phyloP scores from a whole-genome alignment of 2,888 invertebrate species.

The Muscina levida region DNA sequence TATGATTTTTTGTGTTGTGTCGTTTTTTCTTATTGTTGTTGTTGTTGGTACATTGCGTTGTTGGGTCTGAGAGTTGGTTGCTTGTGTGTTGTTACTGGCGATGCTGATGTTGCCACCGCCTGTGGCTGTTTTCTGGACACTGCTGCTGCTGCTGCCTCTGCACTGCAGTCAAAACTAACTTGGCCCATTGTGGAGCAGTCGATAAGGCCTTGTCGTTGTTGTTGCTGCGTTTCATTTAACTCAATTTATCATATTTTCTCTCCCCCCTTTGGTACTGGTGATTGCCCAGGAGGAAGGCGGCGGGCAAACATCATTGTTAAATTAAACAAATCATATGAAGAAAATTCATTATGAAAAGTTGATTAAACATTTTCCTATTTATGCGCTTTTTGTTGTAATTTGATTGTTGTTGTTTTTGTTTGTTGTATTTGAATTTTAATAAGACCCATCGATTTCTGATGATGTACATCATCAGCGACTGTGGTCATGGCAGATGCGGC shows the following conservation, averaged over 20 bases:
- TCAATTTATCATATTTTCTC: constrained; percentile 60
- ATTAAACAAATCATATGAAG: constrained; percentile 50
- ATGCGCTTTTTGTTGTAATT: constrained; percentile 13
- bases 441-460: not conserved
- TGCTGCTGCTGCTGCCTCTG: not conserved
- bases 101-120: constrained; percentile 13
- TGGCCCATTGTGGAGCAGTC: constrained; percentile 39
- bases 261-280: no score
- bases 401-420: constrained; percentile 29
- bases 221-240: constrained; percentile 51
- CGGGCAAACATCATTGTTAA: constrained; percentile 29
- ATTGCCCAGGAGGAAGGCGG: not conserved
- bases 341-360: constrained; percentile 52
- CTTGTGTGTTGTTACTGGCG: not conserved
- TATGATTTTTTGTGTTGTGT: constrained; percentile 41
- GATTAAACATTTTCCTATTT: constrained; percentile 37
- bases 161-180: constrained; percentile 46
- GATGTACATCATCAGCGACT: no score
- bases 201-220: constrained; percentile 13
- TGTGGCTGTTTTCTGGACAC: constrained; percentile 5
- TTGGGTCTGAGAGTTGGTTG: no score
- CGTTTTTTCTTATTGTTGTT: constrained; percentile 1
- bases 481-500: no score
- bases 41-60: not conserved
- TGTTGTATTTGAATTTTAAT: not conserved